A percentile compares a stretch with the other conserved stretches of the same genome.
These are phyloP conservation scores for Hirudo medicinalis DNA, from an alignment of 1,140 invertebrate species.

Conservation along the genomic window DNA sequence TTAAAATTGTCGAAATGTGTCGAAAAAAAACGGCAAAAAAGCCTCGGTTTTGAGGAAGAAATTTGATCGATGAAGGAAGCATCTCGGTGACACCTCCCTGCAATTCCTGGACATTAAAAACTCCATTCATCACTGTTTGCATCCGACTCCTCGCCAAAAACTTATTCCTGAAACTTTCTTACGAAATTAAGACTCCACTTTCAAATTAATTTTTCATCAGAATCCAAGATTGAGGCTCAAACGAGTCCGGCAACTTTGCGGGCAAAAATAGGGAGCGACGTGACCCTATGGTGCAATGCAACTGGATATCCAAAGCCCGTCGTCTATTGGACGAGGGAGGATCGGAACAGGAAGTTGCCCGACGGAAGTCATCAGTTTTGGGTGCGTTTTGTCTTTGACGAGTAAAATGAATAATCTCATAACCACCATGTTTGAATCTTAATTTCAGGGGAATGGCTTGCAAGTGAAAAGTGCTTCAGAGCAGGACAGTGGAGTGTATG, in stretches of 20 bases:
- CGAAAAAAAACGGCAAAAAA: background rate
- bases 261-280: conserved; percentile 24
- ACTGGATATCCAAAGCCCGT: conserved; percentile 28
- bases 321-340: conserved; percentile 27
- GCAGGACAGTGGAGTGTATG: conserved; percentile 22
- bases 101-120: background rate
- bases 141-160: no score
- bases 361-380: conserved; percentile 23
- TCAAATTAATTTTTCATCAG: conserved; percentile 12
- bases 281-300: conserved; percentile 26
- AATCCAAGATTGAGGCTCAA: conserved; percentile 24
- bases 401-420: no score
- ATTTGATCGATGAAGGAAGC: no score
- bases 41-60: no score
- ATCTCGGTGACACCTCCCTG: background rate
- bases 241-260: conserved; percentile 21
- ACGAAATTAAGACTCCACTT: no score
- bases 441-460: conserved; percentile 21
- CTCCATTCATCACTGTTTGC: no score
- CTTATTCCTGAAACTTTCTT: no score
- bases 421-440: background rate
- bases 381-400: conserved; percentile 13
- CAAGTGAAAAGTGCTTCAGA: conserved; percentile 17
- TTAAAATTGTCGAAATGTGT: background rate
- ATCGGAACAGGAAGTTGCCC: conserved; percentile 20